Evolutionary conservation across 2,113 vertebrate species (phyloP), one percentile per base, ranked within the genome.

Genomic region (Tylochromis polylepis): DNA sequence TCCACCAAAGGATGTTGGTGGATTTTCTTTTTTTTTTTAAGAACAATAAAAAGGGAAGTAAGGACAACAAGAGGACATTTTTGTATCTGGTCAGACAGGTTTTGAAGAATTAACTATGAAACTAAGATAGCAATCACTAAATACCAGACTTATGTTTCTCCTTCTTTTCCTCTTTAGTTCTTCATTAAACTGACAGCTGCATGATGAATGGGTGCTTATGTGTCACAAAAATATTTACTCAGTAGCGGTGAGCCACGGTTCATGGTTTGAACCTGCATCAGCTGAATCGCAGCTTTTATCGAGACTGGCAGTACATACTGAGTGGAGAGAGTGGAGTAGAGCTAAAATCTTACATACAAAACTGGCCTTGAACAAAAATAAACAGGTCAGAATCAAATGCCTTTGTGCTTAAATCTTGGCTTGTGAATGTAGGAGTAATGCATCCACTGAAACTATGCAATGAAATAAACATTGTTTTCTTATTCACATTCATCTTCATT

Each of bases 101-200:
- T 90, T 31, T 60, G 24, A 79, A 62, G 31, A 79, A 20, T 62
- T 70, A 27, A 62, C 75, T 36, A 60, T 72, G 34, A 56, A 84
- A 82, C 46, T 8, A 24, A 84, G 80, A 88, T 80, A 59, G 20
- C 3, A 14, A 88, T 92, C 82, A 79, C 72, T 58, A 53, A 86
- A 82, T 59, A 83, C 70, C 18, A 46, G 57, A 11, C 27, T 46
- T 16, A 27, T 41, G 27, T 62, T 51, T 77, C 15, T 80, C 51
- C 5, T 86, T 10, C 78, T 70, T 46, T 46, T 51, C 22, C 15
- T 27, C 55, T 24, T 2, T 38, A 59, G 24, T 22, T 77, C 9
- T 55, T 77, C 27, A 51, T 15, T 82, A 24, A 60, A 75, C 20
- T 57, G 84, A 55, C 38, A 9, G 49, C 62, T 79, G 83, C 72